Percentiles rank a stretch among this genome's conserved stretches.
Evolutionary conservation across 1,140 invertebrate species (phyloP).

Genomic region (Leptinotarsa undecemlineata): DNA sequence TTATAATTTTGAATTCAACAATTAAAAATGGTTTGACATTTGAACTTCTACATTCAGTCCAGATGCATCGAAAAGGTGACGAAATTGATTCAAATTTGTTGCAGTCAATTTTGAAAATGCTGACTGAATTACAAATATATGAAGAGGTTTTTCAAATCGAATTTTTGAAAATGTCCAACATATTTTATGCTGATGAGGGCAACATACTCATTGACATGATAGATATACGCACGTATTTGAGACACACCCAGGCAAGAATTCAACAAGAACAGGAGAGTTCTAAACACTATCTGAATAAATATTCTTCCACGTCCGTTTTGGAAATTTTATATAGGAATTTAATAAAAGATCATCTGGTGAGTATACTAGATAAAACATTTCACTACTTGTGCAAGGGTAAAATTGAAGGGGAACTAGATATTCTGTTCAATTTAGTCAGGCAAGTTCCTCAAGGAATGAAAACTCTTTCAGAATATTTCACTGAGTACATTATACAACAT

Average conservation of each 20-base stretch:
- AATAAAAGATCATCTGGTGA: constrained; percentile 83
- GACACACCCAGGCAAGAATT: constrained; percentile 88
- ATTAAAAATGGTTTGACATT: constrained; percentile 89
- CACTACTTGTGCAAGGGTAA: constrained; percentile 88
- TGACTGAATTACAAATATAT: constrained; percentile 95
- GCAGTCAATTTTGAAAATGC: constrained; percentile 92
- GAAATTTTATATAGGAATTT: constrained; percentile 67
- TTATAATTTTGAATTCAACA: constrained; percentile 85
- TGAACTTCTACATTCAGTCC: constrained; percentile 86
- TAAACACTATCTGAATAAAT: constrained; percentile 82
- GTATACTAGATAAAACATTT: constrained; percentile 89
- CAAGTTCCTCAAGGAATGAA: constrained; percentile 86
- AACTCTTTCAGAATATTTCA: constrained; percentile 86
- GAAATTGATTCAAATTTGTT: constrained; percentile 87
- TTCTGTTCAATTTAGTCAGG: constrained; percentile 86
- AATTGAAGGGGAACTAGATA: constrained; percentile 77
- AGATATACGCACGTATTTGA: constrained; percentile 89
- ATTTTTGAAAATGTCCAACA: constrained; percentile 87
- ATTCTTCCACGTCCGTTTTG: constrained; percentile 12
- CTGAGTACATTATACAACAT: constrained; percentile 92
- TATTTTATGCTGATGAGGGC: constrained; percentile 86
- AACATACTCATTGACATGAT: constrained; percentile 83
- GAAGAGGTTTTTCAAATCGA: constrained; percentile 88
- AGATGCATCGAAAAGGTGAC: constrained; percentile 84
- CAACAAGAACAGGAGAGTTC: constrained; percentile 91